Conservation (phyloP, 2,113 vertebrate genomes). For the Cryptoleucopteryx plumbea region DNA sequence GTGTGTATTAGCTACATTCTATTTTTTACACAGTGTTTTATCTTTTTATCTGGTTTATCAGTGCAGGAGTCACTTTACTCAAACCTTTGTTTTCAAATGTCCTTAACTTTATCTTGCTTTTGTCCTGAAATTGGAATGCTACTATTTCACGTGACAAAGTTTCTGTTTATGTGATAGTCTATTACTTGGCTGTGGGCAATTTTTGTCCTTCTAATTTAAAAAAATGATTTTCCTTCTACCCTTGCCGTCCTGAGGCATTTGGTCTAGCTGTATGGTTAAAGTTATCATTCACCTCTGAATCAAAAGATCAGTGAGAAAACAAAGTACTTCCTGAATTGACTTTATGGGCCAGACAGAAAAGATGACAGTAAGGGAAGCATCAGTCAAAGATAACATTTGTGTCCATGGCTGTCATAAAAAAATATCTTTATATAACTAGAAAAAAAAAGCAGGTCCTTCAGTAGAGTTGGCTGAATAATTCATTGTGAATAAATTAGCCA, state of each 20-base stretch:
- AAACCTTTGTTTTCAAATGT: slow-evolving; percentile 48
- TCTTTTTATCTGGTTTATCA: slow-evolving; percentile 43
- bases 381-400: slow-evolving; percentile 17
- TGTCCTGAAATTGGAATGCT: slow-evolving; percentile 46
- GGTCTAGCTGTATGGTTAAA: slow-evolving; percentile 28
- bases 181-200: slow-evolving; percentile 36
- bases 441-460: slow-evolving; percentile 3
- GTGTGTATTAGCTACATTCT: background rate
- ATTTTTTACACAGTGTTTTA: background rate
- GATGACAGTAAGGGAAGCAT: background rate
- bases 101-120: slow-evolving; percentile 58
- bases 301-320: slow-evolving; percentile 36
- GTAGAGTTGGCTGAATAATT: slow-evolving; percentile 46
- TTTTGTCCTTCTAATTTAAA: slow-evolving; percentile 51
- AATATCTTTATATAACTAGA: background rate
- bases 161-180: slow-evolving; percentile 36
- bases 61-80: slow-evolving; percentile 4
- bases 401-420: slow-evolving; percentile 2
- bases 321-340: background rate
- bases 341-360: slow-evolving; percentile 1
- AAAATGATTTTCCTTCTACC: slow-evolving; percentile 5
- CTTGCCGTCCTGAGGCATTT: slow-evolving; percentile 17
- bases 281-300: slow-evolving; percentile 40
- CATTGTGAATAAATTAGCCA: slow-evolving; percentile 52
- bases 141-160: slow-evolving; percentile 20